Conservation (phyloP, 2,888 invertebrate species). For the Chouioia cunea region DNA sequence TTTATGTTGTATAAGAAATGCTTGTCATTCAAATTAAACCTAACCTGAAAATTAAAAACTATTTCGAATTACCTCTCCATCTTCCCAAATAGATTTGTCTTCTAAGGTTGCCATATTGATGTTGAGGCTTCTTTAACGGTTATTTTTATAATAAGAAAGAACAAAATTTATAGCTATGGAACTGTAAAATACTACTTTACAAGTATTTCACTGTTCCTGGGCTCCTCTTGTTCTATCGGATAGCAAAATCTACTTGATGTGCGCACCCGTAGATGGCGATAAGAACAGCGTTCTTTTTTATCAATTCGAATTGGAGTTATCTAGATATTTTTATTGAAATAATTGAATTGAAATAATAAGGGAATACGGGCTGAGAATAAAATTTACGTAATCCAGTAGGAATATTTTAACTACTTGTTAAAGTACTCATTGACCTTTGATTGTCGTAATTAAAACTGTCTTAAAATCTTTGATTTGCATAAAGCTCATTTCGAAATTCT, state of each 20-base stretch:
- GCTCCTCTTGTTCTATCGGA: neutral
- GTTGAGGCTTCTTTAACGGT: neutral
- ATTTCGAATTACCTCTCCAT: slow-evolving; percentile 63
- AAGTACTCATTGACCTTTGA: too few species aligned
- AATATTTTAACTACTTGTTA: too few species aligned
- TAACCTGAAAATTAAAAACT: slow-evolving; percentile 51
- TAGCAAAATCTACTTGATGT: neutral
- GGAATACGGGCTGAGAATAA: too few species aligned
- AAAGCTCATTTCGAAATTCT: too few species aligned
- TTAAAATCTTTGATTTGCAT: too few species aligned
- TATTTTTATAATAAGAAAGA: neutral
- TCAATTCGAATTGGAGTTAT: neutral
- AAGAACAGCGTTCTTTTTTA: neutral
- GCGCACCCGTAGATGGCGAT: slow-evolving; percentile 32
- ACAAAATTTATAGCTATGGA: slow-evolving; percentile 3
- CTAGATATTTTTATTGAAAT: too few species aligned
- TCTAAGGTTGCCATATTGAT: slow-evolving; percentile 63
- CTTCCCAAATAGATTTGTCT: slow-evolving; percentile 68
- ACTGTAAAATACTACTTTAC: neutral
- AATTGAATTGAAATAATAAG: too few species aligned
- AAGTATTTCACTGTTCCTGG: slow-evolving; percentile 1
- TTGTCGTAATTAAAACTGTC: too few species aligned
- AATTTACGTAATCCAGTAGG: too few species aligned
- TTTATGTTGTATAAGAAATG: slow-evolving; percentile 50
- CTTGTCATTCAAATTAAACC: slow-evolving; percentile 57